phyloP scores from a whole-genome alignment of 2,888 invertebrate species.

The Archips crataeganus region DNA sequence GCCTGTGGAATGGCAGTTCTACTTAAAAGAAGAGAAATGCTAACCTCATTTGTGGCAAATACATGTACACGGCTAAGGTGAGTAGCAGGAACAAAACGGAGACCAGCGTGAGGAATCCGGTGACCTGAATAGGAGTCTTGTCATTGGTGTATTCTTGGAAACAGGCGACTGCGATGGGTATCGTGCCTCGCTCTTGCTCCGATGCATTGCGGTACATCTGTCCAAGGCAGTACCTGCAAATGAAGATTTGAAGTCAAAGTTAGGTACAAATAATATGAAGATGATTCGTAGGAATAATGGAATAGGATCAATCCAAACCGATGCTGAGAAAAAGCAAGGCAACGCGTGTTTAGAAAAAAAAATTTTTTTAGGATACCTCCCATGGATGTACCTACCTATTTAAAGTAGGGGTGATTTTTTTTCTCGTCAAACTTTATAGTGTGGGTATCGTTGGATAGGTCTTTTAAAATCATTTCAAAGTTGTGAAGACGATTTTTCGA shows the following conservation, averaged over 20 bases:
- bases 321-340: background rate
- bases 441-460: no score
- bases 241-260: background rate
- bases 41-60: conserved; percentile 87
- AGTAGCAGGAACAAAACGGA: conserved; percentile 86
- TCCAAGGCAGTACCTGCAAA: conserved; percentile 69
- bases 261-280: background rate
- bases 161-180: conserved; percentile 73
- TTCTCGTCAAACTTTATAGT: no score
- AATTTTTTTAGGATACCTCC: background rate
- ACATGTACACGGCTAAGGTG: conserved; percentile 86
- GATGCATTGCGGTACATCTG: conserved; percentile 62
- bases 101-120: conserved; percentile 76
- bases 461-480: no score
- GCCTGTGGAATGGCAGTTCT: background rate
- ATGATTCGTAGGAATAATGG: background rate
- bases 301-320: background rate
- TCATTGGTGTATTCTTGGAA: conserved; percentile 90
- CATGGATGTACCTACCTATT: no score
- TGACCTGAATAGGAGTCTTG: conserved; percentile 63
- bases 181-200: conserved; percentile 49
- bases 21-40: conserved; percentile 24
- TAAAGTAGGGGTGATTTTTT: no score
- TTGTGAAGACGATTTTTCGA: no score
- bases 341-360: background rate